Evolutionary conservation across 1,140 invertebrate species (phyloP).

Genomic region (Hesperophylax magnus): DNA sequence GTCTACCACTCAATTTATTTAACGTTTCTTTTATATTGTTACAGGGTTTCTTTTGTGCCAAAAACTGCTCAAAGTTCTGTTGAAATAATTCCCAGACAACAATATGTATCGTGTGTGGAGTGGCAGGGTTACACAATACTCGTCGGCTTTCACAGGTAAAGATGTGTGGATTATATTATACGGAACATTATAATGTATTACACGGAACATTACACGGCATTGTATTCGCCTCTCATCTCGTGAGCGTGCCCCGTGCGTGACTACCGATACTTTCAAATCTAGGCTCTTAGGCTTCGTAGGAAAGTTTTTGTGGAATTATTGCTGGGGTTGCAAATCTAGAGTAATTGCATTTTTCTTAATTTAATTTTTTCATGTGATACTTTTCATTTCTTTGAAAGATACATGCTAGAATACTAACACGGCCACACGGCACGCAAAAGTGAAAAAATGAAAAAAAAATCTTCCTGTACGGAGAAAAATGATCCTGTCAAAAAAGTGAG

Average conservation of each 20-base stretch:
- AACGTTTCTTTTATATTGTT: conserved; percentile 29
- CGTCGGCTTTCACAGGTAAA: conserved; percentile 36
- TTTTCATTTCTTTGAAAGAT: no score
- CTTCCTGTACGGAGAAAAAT: no score
- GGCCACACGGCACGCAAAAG: background rate
- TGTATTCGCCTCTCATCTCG: background rate
- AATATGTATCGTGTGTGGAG: conserved; percentile 37
- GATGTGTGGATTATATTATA: background rate
- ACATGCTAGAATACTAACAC: no score
- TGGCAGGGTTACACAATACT: conserved; percentile 30
- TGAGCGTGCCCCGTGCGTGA: conserved; percentile 10
- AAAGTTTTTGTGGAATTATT: conserved; percentile 26
- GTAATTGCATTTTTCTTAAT: no score
- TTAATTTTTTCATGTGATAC: no score
- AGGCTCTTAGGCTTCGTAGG: background rate
- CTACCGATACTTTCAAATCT: conserved; percentile 6
- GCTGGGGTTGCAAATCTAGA: no score
- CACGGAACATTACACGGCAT: background rate
- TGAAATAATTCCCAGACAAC: conserved; percentile 1
- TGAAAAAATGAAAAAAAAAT: background rate
- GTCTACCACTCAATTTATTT: conserved; percentile 15
- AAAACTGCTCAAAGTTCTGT: background rate
- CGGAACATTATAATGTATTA: background rate
- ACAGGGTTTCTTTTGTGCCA: conserved; percentile 1
- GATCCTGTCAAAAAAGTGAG: no score